Percentiles rank a stretch among this genome's conserved stretches.
phyloP scores from a whole-genome alignment of 2,113 vertebrate species.

The Carlito syrichta region DNA sequence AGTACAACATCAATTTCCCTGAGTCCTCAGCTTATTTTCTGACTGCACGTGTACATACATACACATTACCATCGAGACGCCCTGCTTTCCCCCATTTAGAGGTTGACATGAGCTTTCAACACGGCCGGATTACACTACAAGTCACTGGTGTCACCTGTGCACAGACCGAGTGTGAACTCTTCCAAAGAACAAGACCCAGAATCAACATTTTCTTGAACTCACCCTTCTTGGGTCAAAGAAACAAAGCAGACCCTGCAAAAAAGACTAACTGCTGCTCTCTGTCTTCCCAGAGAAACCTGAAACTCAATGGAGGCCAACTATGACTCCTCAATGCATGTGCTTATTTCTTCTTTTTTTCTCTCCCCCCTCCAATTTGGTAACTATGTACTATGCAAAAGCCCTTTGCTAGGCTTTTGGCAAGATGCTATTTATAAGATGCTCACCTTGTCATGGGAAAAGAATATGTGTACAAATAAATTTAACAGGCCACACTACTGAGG shows the following conservation, averaged over 20 bases:
- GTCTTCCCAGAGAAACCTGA: neutral
- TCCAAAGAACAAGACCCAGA: neutral
- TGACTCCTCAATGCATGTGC: accelerated
- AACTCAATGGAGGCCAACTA: accelerated
- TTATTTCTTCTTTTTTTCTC: too few species aligned
- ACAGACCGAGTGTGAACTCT: neutral
- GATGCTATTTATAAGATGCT: neutral
- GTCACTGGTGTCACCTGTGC: neutral
- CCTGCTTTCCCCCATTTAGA: neutral
- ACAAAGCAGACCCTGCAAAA: neutral
- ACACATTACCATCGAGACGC: neutral
- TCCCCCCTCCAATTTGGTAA: too few species aligned
- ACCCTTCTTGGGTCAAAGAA: neutral
- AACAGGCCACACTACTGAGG: accelerated
- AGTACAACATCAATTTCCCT: conserved; percentile 68
- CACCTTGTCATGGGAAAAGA: accelerated
- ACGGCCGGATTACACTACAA: accelerated
- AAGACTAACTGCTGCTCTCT: neutral
- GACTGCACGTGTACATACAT: neutral
- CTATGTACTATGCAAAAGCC: accelerated
- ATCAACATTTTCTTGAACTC: neutral
- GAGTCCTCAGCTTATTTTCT: conserved; percentile 33
- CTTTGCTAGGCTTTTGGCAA: neutral
- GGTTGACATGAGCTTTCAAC: neutral
- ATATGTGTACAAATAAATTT: accelerated